phyloP scores from a whole-genome alignment of 2,888 invertebrate genomes.

The Drosophila demipolita region DNA sequence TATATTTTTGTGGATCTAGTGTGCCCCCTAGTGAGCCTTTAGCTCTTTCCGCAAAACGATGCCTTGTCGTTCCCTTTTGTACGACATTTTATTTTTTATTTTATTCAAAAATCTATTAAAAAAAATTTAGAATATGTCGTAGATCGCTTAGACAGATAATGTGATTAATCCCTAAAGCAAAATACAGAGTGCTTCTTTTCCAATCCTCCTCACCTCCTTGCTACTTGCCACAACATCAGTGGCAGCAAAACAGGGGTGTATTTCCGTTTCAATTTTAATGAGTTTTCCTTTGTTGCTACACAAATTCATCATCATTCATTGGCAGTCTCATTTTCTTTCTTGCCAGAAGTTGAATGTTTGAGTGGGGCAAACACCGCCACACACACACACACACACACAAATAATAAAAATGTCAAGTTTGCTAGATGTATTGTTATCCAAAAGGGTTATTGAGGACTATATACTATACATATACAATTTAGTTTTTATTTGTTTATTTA shows the following conservation, averaged over 20 bases:
- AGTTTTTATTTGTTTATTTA: not conserved
- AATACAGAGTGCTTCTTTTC: not conserved
- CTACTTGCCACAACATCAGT: not conserved
- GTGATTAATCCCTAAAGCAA: not conserved
- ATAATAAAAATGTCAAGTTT: not conserved
- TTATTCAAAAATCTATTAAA: not conserved
- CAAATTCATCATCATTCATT: constrained; percentile 4
- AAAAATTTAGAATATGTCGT: not conserved
- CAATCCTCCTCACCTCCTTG: not conserved
- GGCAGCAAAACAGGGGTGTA: not conserved
- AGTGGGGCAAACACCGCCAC: not conserved
- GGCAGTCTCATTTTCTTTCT: constrained; percentile 1
- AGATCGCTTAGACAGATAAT: not conserved
- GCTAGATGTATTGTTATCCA: not conserved
- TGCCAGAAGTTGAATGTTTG: not conserved
- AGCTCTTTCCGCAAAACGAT: not conserved
- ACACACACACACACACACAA: not conserved
- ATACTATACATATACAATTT: not conserved
- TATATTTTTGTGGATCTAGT: not conserved
- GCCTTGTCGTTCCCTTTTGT: not conserved
- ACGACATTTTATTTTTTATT: not conserved
- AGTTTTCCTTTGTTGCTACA: constrained; percentile 1
- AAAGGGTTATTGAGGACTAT: not conserved
- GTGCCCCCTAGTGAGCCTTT: not conserved
- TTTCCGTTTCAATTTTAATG: constrained; percentile 1